A percentile compares a stretch with the other conserved stretches of the same genome.
phyloP scores from a whole-genome alignment of 2,797 vertebrate genomes.

The Nannoperca australis region DNA sequence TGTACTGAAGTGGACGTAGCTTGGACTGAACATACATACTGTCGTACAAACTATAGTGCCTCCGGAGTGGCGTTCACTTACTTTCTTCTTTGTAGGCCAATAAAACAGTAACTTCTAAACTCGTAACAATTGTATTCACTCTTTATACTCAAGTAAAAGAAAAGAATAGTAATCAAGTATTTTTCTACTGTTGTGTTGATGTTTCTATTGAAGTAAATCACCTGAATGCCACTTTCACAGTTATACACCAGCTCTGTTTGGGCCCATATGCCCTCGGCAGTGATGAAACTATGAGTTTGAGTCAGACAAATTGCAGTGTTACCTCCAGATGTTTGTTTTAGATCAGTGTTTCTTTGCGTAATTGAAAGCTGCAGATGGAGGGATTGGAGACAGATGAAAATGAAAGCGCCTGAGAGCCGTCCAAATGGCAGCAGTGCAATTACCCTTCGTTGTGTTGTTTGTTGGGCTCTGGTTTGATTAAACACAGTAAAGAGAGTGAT shows the following conservation, averaged over 20 bases:
- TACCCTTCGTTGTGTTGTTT: slow-evolving; percentile 47
- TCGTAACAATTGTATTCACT: neutral
- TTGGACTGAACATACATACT: too few species aligned
- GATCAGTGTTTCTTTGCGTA: slow-evolving; percentile 20
- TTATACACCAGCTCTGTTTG: neutral
- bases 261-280: neutral
- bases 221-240: neutral
- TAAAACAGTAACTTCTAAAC: neutral
- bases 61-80: too few species aligned
- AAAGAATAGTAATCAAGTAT: neutral
- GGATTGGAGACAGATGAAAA: slow-evolving; percentile 47
- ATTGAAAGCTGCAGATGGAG: slow-evolving; percentile 64
- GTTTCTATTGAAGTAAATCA: neutral
- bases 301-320: neutral
- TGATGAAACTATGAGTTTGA: slow-evolving; percentile 3
- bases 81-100: too few species aligned
- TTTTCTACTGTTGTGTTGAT: neutral
- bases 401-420: slow-evolving; percentile 41
- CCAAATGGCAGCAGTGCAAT: slow-evolving; percentile 59
- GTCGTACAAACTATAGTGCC: too few species aligned
- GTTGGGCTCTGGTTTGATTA: slow-evolving; percentile 54
- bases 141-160: neutral
- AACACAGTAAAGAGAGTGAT: slow-evolving; percentile 32
- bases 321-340: slow-evolving; percentile 43
- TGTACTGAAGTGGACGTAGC: too few species aligned